These are phyloP conservation scores for Labia minor DNA, from an alignment of 2,888 invertebrate genomes.

Conservation along the genomic window DNA sequence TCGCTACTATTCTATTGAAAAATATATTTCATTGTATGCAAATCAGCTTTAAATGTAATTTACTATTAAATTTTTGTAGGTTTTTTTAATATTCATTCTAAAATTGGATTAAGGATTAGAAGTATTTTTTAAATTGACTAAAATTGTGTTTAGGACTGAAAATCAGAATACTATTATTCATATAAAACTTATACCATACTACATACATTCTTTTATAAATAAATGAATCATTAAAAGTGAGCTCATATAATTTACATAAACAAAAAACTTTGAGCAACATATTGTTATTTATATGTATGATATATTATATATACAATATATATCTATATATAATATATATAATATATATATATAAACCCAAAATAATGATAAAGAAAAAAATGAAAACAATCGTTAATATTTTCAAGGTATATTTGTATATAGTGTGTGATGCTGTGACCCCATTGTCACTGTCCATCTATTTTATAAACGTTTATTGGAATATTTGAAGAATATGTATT, in stretches of 20 bases:
- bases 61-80: too few species aligned
- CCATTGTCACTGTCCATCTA: conserved; percentile 13
- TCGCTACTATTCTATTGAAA: too few species aligned
- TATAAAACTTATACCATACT: not conserved
- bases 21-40: too few species aligned
- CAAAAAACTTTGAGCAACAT: not conserved
- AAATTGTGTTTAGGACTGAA: not conserved
- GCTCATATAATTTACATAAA: not conserved
- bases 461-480: conserved; percentile 13
- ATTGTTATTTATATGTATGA: not conserved
- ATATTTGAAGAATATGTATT: conserved; percentile 7
- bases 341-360: not conserved
- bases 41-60: too few species aligned
- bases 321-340: too few species aligned
- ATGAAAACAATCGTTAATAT: conserved; percentile 7
- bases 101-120: too few species aligned
- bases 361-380: not conserved
- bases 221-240: not conserved
- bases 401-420: conserved; percentile 4
- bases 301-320: not conserved
- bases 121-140: too few species aligned
- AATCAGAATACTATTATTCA: not conserved
- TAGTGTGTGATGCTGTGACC: not conserved
- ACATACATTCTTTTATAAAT: not conserved
- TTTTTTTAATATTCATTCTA: too few species aligned